Percentiles rank a stretch among this genome's conserved stretches.
These are phyloP conservation scores for Galaxea fascicularis DNA, from an alignment of 92 coral and sea anemone genomes.

Conservation along the genomic window DNA sequence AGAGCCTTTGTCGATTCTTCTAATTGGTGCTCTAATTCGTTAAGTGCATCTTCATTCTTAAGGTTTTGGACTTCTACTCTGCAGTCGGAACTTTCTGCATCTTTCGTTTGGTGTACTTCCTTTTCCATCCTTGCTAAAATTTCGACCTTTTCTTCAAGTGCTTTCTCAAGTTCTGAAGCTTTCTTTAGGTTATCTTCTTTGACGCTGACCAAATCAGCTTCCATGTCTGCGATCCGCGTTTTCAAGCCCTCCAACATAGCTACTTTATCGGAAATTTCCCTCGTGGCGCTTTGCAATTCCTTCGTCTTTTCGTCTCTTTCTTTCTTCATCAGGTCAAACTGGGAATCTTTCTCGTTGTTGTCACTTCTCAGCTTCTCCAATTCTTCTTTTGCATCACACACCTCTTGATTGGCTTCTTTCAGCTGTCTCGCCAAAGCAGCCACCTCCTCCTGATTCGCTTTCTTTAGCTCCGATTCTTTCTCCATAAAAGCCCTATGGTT, in stretches of 20 bases:
- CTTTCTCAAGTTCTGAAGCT: conserved; percentile 12
- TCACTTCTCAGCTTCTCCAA: conserved; percentile 15
- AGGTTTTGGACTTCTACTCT: conserved; percentile 27
- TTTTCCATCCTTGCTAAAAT: conserved; percentile 15
- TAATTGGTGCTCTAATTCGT: conserved; percentile 68
- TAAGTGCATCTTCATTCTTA: conserved; percentile 26
- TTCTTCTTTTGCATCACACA: background rate
- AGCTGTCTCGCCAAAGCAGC: conserved; percentile 17
- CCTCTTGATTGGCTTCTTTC: conserved; percentile 21
- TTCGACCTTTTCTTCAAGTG: conserved; percentile 5
- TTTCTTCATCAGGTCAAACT: conserved; percentile 8
- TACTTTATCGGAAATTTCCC: conserved; percentile 6
- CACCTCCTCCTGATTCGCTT: conserved; percentile 8
- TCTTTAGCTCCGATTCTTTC: conserved; percentile 12
- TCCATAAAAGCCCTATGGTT: background rate
- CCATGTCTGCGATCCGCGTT: conserved; percentile 17
- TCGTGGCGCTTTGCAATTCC: conserved; percentile 3
- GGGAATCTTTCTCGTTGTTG: conserved; percentile 9
- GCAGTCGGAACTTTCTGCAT: background rate
- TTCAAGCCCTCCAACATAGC: conserved; percentile 15
- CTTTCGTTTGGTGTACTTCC: background rate
- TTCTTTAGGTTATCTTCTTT: conserved; percentile 25
- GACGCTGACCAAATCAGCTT: background rate
- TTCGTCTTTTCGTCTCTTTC: conserved; percentile 10
- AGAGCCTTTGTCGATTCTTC: conserved; percentile 88